These are phyloP conservation scores for Centropristis striata DNA, from an alignment of 2,113 vertebrate genomes.

Conservation along the genomic window DNA sequence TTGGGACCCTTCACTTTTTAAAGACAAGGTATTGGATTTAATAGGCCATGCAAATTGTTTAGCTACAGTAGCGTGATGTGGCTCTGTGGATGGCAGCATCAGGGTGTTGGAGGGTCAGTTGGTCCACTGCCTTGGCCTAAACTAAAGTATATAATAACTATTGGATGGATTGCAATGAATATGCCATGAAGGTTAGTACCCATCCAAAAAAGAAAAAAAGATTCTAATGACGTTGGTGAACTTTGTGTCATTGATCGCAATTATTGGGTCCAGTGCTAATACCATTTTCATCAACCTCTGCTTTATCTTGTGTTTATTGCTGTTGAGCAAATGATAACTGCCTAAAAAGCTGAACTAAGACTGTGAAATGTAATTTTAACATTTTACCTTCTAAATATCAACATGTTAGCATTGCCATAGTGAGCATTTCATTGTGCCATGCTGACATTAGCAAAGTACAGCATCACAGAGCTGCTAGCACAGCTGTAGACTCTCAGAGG, in stretches of 20 bases:
- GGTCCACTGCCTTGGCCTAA: not conserved
- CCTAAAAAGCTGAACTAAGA: not conserved
- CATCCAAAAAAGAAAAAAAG: not conserved
- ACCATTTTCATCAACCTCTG: not conserved
- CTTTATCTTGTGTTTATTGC: not conserved
- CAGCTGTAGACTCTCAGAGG: too few species aligned
- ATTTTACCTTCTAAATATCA: not conserved
- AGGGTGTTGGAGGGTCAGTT: not conserved
- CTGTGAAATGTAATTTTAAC: not conserved
- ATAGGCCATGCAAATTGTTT: not conserved
- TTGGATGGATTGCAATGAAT: not conserved
- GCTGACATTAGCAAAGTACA: too few species aligned
- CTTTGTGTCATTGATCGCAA: too few species aligned
- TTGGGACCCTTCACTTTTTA: too few species aligned
- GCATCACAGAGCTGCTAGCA: not conserved
- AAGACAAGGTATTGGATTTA: not conserved
- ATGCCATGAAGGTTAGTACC: not conserved
- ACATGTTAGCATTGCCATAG: not conserved
- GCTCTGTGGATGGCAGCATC: too few species aligned
- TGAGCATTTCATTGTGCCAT: too few species aligned
- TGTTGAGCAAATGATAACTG: not conserved
- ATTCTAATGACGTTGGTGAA: not conserved
- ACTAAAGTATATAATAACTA: not conserved
- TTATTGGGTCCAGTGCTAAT: too few species aligned
- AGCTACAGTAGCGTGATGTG: not conserved